A percentile compares a stretch with the other conserved stretches of the same genome.
Conservation (phyloP, 92 coral and sea anemone genomes). For the Scolanthus callimorphus region DNA sequence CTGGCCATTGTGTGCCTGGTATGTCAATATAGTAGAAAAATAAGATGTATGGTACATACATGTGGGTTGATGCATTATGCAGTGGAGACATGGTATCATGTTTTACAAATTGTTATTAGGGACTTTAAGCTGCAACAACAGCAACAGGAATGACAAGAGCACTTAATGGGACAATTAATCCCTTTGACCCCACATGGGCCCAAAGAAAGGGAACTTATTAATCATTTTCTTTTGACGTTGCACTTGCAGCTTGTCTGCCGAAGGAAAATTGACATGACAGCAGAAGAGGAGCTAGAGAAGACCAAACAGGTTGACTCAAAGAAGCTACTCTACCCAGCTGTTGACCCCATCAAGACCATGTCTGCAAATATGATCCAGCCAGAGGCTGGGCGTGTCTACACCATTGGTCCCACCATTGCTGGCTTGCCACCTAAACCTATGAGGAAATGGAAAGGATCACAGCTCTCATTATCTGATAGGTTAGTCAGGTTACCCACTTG, state of each 20-base stretch:
- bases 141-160: too few species aligned
- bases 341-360: constrained; percentile 70
- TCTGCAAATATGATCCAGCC: constrained; percentile 90
- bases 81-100: too few species aligned
- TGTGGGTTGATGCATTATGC: too few species aligned
- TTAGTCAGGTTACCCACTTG: too few species aligned
- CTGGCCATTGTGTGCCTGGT: constrained; percentile 81
- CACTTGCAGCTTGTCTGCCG: constrained; percentile 70
- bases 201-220: too few species aligned
- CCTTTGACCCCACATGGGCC: too few species aligned
- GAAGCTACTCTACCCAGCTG: constrained; percentile 54
- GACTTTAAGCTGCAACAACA: too few species aligned
- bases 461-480: constrained; percentile 80
- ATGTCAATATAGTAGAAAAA: constrained; percentile 24
- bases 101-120: too few species aligned
- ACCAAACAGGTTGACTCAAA: constrained; percentile 58
- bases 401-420: constrained; percentile 53
- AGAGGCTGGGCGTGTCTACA: constrained; percentile 59
- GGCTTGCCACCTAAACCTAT: constrained; percentile 66
- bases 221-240: constrained; percentile 1
- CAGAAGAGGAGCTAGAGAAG: constrained; percentile 55
- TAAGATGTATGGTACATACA: too few species aligned
- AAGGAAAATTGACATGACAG: constrained; percentile 32
- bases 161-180: too few species aligned
- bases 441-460: constrained; percentile 84